Conservation (phyloP, 2,888 invertebrate genomes). For the Operophtera brumata region DNA sequence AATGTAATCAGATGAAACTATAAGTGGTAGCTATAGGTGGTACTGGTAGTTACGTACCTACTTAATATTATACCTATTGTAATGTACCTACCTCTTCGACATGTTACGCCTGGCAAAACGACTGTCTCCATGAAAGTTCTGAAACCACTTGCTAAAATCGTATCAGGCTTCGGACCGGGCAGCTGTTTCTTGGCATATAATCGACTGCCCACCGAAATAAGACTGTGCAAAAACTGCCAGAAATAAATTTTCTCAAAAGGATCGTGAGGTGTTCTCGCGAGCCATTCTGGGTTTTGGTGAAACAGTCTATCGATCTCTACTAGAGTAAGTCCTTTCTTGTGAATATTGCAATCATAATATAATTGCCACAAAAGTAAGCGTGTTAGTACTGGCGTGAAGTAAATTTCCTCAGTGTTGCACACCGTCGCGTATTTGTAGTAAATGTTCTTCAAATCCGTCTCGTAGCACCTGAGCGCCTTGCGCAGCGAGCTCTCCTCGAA, state of each 20-base stretch:
- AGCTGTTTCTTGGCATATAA: conserved; percentile 64
- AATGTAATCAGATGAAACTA: not conserved
- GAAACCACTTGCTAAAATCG: conserved; percentile 76
- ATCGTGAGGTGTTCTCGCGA: conserved; percentile 66
- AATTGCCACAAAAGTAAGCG: conserved; percentile 82
- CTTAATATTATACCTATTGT: not conserved
- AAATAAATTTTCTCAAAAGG: conserved; percentile 83
- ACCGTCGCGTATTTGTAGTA: conserved; percentile 78
- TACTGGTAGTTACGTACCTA: not conserved
- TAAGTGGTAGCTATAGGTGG: too few species aligned
- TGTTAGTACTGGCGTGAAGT: conserved; percentile 68
- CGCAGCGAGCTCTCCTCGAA: conserved; percentile 71
- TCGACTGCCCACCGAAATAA: conserved; percentile 74
- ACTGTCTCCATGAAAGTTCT: conserved; percentile 74
- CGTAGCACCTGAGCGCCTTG: conserved; percentile 69
- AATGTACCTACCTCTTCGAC: conserved; percentile 58
- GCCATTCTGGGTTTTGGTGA: conserved; percentile 69
- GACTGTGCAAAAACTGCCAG: conserved; percentile 82
- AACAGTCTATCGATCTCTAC: conserved; percentile 76
- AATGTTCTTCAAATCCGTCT: conserved; percentile 70
- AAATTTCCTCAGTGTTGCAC: conserved; percentile 58
- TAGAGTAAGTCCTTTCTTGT: conserved; percentile 71
- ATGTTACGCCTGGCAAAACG: conserved; percentile 64
- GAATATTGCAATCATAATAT: conserved; percentile 78
- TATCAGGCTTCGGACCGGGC: conserved; percentile 61